Evolutionary conservation across 2,797 vertebrate species (phyloP), one percentile per base, ranked within the genome.

Genomic region (Leptodactylus fallax): DNA sequence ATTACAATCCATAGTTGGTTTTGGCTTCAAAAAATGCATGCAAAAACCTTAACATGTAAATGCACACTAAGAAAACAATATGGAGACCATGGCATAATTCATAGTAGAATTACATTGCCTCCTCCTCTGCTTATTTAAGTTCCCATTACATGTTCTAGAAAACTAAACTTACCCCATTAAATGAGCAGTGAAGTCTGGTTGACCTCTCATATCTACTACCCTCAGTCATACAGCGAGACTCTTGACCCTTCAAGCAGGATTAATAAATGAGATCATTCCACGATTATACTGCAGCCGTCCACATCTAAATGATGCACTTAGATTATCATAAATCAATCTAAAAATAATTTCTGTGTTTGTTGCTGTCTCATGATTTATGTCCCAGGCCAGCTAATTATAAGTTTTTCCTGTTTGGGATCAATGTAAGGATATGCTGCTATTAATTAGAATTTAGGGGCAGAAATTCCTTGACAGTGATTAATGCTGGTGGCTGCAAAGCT

Each of bases 391-490:
- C 77, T 85, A 85, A 88, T 88, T 88, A 88, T 63, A 85, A 45
- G 16, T 74, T 85, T 81, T 84, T 74, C 77, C 49, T 76, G 60
- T 27, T 81, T 81, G 55, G 67, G 83, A 88, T 88, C 87, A 88
- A 85, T 85, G 83, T 79, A 60, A 81, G 81, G 63, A 85, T 56
- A 74, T 85, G 53, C 77, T 88, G 47, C 45, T 58, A 88, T 88
- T 88, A 88, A 88, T 88, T 88, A 85, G 83, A 88, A 88, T 88
- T 88, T 76, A 53, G 65, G 45, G 14, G 67, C 47, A 71, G 78
- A 76, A 58, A 65, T 67, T 85, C 67, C 23, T 13, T 88, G 87
- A 88, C 87, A 85, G 79, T 88, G 87, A 88, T 88, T 81, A 88
- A 88, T 85, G 87, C 45, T 76, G n/a, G 23, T 72, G 74, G 47